Evolutionary conservation across 1,140 invertebrate genomes (phyloP), one percentile per base, ranked within the genome.

Genomic region (roundworm (Caenorhabditis elegans)): DNA sequence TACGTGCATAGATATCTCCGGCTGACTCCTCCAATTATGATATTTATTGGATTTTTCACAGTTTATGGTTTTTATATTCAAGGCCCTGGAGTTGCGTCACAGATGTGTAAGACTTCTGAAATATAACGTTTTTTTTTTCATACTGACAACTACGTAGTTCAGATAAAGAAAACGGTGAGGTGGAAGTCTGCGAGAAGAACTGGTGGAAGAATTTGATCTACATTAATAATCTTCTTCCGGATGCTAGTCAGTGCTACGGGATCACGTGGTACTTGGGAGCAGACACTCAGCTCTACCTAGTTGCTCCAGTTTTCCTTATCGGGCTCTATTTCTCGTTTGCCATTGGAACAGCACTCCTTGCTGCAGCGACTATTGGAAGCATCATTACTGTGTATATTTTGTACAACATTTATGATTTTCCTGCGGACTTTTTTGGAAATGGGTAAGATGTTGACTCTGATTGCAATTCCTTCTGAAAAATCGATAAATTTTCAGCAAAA

Each of bases 101-200:
- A 31, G 22, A 28, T 65, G 43, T 46, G 34, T 55, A 22, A 48
- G 46, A n/a, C n/a, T 34, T 10, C 15, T 8, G 0, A n/a, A n/a
- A n/a, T 15, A 5, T 8, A n/a, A n/a, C n/a, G n/a, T 8, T 43
- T 43, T 43, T 15, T 8, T 5, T 15, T 43, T 5, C 5, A 43
- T 8, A 8, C 15, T 8, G 39, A 43, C 5, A 15, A 43, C 5
- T 15, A 8, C 2, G 88, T 87, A 88, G 88, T 89, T 26, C 48
- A 80, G 46, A 65, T 19, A 26, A 46, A 79, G 19, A 22, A 22
- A 43, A 31, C 8, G 19, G n/a, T 2, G 24, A 70, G 31, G 49
- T 80, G 1, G 47, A 79, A 3, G 31, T 47, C 17, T 82, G 80
- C 31, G 48, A 13, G 4, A 36, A 82, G 6, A 28, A 82, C 17